Evolutionary conservation across 2,113 vertebrate genomes (phyloP).

Genomic region (Regulus satrapa): DNA sequence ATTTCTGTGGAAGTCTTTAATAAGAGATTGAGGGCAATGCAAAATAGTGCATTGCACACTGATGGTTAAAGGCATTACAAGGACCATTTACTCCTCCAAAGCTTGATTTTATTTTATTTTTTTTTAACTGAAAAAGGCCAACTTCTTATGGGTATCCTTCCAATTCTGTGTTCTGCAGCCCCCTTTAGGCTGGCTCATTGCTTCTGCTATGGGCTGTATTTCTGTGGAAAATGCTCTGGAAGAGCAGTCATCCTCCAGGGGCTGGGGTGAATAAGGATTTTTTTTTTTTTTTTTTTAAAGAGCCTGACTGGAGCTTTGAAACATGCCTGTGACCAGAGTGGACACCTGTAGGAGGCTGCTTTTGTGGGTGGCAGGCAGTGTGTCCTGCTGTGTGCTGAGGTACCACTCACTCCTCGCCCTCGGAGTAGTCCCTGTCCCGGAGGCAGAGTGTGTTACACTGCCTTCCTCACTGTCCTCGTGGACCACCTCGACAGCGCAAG

Average conservation of each 20-base stretch:
- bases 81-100: background rate
- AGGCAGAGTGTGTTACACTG: background rate
- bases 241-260: background rate
- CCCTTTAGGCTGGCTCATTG: background rate
- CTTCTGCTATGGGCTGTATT: background rate
- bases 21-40: background rate
- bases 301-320: background rate
- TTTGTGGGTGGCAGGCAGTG: background rate
- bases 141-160: background rate
- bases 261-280: background rate
- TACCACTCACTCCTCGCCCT: background rate
- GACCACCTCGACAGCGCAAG: background rate
- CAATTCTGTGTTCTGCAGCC: background rate
- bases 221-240: background rate
- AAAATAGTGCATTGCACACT: accelerated
- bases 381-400: background rate
- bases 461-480: accelerated
- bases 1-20: background rate
- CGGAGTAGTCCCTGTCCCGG: accelerated
- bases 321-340: background rate
- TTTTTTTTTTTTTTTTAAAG: too few species aligned
- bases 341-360: background rate
- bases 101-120: background rate
- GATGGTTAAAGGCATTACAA: background rate
- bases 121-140: too few species aligned